Evolutionary conservation across 2,797 vertebrate genomes (phyloP).

Genomic region (Phalanger gymnotis): DNA sequence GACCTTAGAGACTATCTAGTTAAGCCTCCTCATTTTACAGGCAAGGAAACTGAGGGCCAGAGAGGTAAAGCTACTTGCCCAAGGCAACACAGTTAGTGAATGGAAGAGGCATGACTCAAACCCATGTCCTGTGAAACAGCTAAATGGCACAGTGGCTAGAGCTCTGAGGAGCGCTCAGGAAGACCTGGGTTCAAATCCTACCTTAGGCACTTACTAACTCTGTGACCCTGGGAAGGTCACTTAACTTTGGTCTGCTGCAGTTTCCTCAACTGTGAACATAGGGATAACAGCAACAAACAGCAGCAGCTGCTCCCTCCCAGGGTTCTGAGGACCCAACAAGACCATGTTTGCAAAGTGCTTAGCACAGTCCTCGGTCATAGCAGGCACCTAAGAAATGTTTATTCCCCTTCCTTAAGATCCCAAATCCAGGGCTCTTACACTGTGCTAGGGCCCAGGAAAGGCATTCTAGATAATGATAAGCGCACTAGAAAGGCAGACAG

Average conservation of each 20-base stretch:
- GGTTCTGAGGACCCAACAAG: background rate
- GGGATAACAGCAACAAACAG: background rate
- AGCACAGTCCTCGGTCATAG: too few species aligned
- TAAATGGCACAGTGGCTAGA: background rate
- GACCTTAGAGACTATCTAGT: background rate
- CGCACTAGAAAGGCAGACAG: background rate
- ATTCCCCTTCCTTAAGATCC: background rate
- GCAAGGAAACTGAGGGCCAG: background rate
- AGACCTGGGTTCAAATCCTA: background rate
- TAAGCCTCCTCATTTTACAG: background rate
- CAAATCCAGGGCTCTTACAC: background rate
- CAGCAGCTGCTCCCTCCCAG: background rate
- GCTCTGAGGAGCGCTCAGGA: background rate
- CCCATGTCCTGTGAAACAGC: background rate
- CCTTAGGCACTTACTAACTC: background rate
- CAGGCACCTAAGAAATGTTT: background rate
- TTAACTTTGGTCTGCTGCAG: background rate
- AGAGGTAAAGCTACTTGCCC: background rate
- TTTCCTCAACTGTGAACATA: background rate
- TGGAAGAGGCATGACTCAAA: background rate
- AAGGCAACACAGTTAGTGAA: background rate
- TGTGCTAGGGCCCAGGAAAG: background rate
- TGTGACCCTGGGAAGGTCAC: background rate
- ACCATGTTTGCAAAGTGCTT: background rate
- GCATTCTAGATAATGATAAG: background rate